phyloP scores from a whole-genome alignment of 2,797 vertebrate genomes.

The Pteropus rufus region DNA sequence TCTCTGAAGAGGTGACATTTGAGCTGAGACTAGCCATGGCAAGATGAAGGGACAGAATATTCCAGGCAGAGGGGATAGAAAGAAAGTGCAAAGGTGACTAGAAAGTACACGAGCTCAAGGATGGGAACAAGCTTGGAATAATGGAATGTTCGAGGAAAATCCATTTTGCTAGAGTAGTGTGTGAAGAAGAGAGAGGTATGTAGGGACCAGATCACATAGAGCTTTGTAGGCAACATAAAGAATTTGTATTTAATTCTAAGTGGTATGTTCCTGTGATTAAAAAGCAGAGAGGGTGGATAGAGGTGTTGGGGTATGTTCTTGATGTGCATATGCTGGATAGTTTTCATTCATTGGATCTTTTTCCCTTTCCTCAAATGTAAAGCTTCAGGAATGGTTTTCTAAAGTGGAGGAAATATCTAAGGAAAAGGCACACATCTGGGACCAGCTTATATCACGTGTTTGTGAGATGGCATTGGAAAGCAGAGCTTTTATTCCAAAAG shows the following conservation, averaged over 20 bases:
- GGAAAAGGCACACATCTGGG: not conserved
- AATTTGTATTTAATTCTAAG: not conserved
- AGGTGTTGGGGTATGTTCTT: not conserved
- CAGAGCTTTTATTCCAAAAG: not conserved
- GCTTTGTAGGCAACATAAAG: not conserved
- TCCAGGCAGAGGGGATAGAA: not conserved
- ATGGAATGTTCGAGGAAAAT: not conserved
- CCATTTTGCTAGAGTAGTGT: not conserved
- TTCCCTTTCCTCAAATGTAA: not conserved
- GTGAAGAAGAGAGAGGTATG: not conserved
- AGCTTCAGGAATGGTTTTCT: slow-evolving; percentile 26
- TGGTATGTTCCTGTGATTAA: not conserved
- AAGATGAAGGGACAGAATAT: not conserved
- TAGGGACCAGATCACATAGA: not conserved
- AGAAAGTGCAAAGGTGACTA: not conserved
- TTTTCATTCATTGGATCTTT: not conserved
- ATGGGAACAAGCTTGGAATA: not conserved
- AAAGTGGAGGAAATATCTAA: not conserved
- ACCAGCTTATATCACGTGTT: not conserved
- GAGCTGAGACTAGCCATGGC: not conserved
- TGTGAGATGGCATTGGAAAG: slow-evolving; percentile 7
- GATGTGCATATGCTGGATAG: not conserved
- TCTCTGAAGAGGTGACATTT: not conserved
- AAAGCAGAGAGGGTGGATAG: not conserved
- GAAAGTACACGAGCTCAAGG: not conserved